Evolutionary conservation across 1,140 invertebrate species (phyloP).

Genomic region (Philopotamus ludificatus): DNA sequence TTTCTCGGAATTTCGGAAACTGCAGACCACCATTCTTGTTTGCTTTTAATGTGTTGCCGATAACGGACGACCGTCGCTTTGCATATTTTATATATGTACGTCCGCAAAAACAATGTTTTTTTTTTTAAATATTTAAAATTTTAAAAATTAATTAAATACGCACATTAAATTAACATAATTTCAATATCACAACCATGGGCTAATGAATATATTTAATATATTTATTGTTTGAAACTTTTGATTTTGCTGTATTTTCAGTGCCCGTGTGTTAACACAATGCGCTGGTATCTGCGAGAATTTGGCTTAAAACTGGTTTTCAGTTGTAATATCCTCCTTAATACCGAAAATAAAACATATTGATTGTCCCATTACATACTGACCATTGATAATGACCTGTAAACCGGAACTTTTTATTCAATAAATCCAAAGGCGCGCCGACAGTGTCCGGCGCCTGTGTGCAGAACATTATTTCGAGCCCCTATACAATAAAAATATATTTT

Average conservation of each 20-base stretch:
- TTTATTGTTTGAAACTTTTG: background rate
- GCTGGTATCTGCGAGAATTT: constrained; percentile 10
- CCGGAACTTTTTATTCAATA: too few species aligned
- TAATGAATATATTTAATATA: background rate
- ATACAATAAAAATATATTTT: too few species aligned
- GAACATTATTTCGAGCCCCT: too few species aligned
- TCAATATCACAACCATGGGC: background rate
- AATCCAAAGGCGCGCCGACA: too few species aligned
- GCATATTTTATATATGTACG: constrained; percentile 18
- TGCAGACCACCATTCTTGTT: constrained; percentile 31
- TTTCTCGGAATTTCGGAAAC: constrained; percentile 31
- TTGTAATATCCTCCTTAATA: constrained; percentile 23
- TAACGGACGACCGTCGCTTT: constrained; percentile 28
- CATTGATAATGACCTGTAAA: constrained; percentile 9
- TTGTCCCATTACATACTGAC: constrained; percentile 14
- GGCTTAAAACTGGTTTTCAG: constrained; percentile 20
- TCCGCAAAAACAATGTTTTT: background rate
- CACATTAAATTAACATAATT: background rate
- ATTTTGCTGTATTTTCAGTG: background rate
- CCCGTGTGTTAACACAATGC: too few species aligned
- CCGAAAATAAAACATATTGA: constrained; percentile 27
- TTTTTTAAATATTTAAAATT: background rate
- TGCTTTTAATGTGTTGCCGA: constrained; percentile 30
- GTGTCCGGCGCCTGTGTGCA: too few species aligned
- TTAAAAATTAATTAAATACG: background rate